Percentiles rank a stretch among this genome's conserved stretches.
Conservation (phyloP, 2,113 vertebrate species). For the Heterochromis multidens region DNA sequence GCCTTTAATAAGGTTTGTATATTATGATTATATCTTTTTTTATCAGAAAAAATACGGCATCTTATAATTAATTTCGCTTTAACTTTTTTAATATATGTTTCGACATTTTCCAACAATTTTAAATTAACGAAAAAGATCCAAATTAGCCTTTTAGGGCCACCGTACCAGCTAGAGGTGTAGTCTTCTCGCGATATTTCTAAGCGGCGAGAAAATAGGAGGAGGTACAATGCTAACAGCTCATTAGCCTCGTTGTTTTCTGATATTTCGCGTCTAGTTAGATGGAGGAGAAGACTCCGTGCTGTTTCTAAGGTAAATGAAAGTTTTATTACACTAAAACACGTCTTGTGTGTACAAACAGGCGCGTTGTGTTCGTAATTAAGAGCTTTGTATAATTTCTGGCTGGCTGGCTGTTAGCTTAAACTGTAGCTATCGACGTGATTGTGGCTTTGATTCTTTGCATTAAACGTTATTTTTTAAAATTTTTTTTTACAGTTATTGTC, state of each 20-base stretch:
- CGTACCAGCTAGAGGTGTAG: neutral
- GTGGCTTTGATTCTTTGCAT: neutral
- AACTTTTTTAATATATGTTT: neutral
- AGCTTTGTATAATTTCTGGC: neutral
- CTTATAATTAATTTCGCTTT: neutral
- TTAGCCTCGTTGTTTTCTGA: constrained; percentile 2
- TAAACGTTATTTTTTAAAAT: neutral
- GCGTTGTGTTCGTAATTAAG: neutral
- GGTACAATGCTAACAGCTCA: neutral
- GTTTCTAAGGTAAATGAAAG: constrained; percentile 15
- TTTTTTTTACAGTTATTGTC: neutral
- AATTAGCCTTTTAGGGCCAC: neutral
- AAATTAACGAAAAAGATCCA: neutral
- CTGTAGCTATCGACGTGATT: neutral
- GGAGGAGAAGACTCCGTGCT: neutral
- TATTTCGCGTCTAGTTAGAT: neutral
- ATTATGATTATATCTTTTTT: neutral
- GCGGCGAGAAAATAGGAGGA: neutral
- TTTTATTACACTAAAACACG: neutral
- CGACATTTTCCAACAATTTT: neutral
- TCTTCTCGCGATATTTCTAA: constrained; percentile 20
- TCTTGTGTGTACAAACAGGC: neutral
- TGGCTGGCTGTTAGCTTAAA: constrained; percentile 19
- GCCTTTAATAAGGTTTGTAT: neutral
- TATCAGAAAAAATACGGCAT: neutral